Percentiles rank a stretch among this genome's conserved stretches.
These are phyloP conservation scores for Cosmia pyralina DNA, from an alignment of 2,888 invertebrate genomes.

Conservation along the genomic window DNA sequence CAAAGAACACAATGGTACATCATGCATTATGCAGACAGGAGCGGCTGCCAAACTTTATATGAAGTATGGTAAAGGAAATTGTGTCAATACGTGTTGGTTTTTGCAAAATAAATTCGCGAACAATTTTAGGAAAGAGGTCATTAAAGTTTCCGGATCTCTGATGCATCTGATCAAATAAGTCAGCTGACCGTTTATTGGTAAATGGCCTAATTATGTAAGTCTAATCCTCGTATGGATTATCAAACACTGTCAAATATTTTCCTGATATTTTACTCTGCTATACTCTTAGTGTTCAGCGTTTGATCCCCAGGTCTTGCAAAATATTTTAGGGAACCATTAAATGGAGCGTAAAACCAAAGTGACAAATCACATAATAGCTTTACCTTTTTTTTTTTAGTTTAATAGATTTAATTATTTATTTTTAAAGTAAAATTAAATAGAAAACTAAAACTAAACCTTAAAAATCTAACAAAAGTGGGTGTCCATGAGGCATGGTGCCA, in stretches of 20 bases:
- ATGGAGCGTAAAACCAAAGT: no score
- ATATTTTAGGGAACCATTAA: no score
- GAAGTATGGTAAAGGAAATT: constrained; percentile 58
- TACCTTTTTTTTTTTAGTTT: no score
- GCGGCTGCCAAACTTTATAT: constrained; percentile 46
- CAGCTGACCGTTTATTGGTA: not conserved
- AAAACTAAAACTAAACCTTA: no score
- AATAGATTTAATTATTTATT: no score
- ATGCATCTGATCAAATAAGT: not conserved
- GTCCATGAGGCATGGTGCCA: no score
- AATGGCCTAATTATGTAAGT: not conserved
- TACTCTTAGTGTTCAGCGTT: not conserved
- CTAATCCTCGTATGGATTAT: not conserved
- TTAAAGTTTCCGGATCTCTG: not conserved
- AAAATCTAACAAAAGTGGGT: no score
- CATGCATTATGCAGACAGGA: constrained; percentile 62
- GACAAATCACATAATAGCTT: no score
- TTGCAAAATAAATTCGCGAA: constrained; percentile 32
- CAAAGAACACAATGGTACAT: constrained; percentile 54
- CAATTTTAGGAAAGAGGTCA: not conserved
- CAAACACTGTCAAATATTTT: not conserved
- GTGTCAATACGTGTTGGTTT: constrained; percentile 64
- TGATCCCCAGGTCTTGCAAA: not conserved
- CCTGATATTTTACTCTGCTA: no score
- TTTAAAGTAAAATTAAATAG: no score